These are phyloP conservation scores for Ammodytes marinus DNA, from an alignment of 2,113 vertebrate species.

Conservation along the genomic window DNA sequence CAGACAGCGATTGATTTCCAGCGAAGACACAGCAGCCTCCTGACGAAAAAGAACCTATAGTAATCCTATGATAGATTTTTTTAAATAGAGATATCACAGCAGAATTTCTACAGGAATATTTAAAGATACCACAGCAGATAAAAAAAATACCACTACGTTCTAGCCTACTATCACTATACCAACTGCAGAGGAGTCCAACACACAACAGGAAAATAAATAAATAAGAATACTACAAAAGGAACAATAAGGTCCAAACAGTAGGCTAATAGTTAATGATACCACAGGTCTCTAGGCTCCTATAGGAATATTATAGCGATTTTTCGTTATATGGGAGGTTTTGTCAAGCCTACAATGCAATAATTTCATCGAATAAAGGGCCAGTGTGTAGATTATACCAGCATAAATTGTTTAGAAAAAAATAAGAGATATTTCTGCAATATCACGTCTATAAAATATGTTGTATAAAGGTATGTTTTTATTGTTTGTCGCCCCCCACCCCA, in stretches of 20 bases:
- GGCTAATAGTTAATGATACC: constrained; percentile 43
- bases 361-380: constrained; percentile 93
- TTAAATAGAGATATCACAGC: constrained; percentile 64
- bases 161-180: constrained; percentile 50
- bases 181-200: constrained; percentile 15
- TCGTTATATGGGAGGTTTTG: constrained; percentile 76
- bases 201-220: constrained; percentile 26
- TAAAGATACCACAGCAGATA: constrained; percentile 72
- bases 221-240: constrained; percentile 29
- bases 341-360: constrained; percentile 94
- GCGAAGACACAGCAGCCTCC: constrained; percentile 70
- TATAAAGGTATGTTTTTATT: constrained; percentile 89
- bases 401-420: constrained; percentile 86
- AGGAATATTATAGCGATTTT: constrained; percentile 78
- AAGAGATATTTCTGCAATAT: constrained; percentile 94
- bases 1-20: constrained; percentile 93
- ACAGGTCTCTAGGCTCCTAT: constrained; percentile 59
- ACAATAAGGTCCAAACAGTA: constrained; percentile 46
- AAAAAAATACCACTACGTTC: constrained; percentile 53
- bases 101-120: constrained; percentile 75
- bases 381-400: constrained; percentile 98
- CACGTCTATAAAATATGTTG: constrained; percentile 90
- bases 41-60: constrained; percentile 76
- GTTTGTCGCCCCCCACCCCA: constrained; percentile 64
- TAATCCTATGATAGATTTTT: constrained; percentile 76